Conservation (phyloP, 2,797 vertebrate species). For the Malurus leucopterus region DNA sequence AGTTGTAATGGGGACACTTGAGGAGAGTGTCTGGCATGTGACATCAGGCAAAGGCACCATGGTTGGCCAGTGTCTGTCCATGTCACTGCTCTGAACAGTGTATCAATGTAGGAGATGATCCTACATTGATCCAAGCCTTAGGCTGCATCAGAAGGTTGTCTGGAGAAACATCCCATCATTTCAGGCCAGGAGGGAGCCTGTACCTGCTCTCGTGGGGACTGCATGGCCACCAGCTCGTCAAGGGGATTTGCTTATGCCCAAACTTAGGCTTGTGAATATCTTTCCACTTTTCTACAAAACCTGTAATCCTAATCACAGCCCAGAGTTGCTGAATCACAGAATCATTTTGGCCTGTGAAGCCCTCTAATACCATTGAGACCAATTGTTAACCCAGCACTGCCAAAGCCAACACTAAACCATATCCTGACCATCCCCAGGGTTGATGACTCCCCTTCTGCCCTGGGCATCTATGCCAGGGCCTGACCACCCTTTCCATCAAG, state of each 20-base stretch:
- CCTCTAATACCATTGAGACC: not conserved
- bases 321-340: not conserved
- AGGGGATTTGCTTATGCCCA: not conserved
- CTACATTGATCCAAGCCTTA: not conserved
- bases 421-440: not conserved
- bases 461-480: not conserved
- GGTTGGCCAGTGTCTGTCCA: fast-evolving
- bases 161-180: not conserved
- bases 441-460: not conserved
- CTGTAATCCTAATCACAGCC: not conserved
- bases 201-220: not conserved
- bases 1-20: no score
- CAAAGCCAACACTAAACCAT: not conserved
- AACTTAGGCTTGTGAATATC: not conserved
- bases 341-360: not conserved
- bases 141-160: not conserved
- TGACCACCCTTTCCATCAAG: not conserved
- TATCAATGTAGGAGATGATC: no score
- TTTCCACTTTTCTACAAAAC: not conserved
- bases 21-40: not conserved
- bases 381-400: not conserved
- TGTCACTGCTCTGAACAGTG: not conserved
- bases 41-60: not conserved
- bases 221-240: not conserved
- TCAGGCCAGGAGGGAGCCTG: not conserved